Conservation (phyloP, 2,113 vertebrate genomes). For the Clarias gariepinus region DNA sequence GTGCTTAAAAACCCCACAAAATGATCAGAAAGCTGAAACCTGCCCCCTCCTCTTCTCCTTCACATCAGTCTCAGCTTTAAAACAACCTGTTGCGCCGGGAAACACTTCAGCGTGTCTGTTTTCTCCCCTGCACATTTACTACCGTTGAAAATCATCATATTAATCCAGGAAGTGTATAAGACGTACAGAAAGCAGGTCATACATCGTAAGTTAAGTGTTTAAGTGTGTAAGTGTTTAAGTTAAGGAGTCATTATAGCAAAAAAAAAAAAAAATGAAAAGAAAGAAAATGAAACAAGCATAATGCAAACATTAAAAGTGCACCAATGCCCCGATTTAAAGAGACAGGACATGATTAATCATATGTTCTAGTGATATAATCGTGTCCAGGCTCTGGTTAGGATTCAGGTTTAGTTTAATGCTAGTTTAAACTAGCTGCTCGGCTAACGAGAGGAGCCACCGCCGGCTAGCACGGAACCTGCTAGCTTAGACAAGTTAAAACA, state of each 20-base stretch:
- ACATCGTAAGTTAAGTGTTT: too few relatives aligned
- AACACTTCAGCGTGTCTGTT: neutral
- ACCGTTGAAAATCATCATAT: neutral
- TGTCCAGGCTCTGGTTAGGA: neutral
- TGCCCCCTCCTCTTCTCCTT: too few relatives aligned
- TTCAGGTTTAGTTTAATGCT: neutral
- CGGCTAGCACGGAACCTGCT: neutral
- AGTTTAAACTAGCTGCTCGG: neutral
- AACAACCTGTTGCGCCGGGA: slow-evolving; percentile 35
- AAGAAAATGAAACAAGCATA: too few relatives aligned
- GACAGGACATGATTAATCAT: neutral
- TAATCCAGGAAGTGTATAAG: neutral
- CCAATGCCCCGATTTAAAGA: too few relatives aligned
- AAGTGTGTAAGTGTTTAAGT: too few relatives aligned
- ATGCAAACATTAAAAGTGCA: neutral
- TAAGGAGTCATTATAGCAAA: too few relatives aligned
- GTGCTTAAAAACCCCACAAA: too few relatives aligned
- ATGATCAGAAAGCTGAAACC: too few relatives aligned
- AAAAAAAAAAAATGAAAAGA: too few relatives aligned
- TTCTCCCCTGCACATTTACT: neutral
- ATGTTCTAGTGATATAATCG: neutral
- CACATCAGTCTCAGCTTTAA: slow-evolving; percentile 1
- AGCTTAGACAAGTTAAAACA: neutral
- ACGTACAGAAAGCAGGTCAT: too few relatives aligned
- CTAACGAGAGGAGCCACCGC: neutral